Evolutionary conservation across 2,113 vertebrate species (phyloP).

Genomic region (Lophius piscatorius): DNA sequence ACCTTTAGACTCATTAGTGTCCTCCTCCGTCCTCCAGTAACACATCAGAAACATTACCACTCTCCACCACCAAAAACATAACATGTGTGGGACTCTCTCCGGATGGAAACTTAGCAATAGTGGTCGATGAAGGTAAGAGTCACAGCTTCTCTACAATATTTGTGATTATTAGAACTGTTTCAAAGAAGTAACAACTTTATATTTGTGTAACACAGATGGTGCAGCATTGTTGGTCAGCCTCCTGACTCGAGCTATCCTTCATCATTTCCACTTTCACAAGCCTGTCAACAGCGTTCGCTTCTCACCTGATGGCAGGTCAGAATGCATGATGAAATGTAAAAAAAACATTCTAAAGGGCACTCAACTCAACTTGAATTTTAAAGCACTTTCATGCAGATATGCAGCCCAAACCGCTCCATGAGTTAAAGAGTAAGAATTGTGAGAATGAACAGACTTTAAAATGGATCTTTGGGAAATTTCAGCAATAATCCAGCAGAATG

Average conservation of each 20-base stretch:
- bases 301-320: conserved; percentile 93
- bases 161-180: not conserved
- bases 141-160: not conserved
- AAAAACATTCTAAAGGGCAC: not conserved
- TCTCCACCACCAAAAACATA: conserved; percentile 89
- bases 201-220: conserved; percentile 81
- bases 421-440: too few relatives aligned
- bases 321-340: not conserved
- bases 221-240: conserved; percentile 89
- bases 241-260: conserved; percentile 86
- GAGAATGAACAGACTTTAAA: too few relatives aligned
- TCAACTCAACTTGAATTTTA: too few relatives aligned
- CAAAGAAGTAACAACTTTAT: not conserved
- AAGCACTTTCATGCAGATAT: too few relatives aligned
- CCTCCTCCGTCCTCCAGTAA: conserved; percentile 79
- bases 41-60: conserved; percentile 88
- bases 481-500: too few relatives aligned
- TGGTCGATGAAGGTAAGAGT: conserved; percentile 90
- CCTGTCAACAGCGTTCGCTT: conserved; percentile 91
- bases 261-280: conserved; percentile 92
- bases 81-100: conserved; percentile 90
- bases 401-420: too few relatives aligned
- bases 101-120: conserved; percentile 86
- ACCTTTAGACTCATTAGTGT: too few relatives aligned
- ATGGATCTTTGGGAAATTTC: too few relatives aligned